phyloP scores from a whole-genome alignment of 2,113 vertebrate species.

The Turnix velox region DNA sequence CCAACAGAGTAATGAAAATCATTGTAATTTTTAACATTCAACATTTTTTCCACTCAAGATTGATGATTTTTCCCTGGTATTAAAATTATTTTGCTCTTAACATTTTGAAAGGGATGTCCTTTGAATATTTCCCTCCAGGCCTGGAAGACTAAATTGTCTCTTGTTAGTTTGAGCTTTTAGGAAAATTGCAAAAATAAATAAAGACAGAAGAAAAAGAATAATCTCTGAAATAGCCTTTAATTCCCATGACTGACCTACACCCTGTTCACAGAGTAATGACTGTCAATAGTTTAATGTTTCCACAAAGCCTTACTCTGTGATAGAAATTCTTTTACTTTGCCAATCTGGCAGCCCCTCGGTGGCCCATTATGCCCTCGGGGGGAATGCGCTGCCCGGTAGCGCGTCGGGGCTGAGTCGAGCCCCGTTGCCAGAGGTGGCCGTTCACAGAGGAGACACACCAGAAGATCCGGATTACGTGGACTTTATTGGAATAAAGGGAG shows the following conservation, averaged over 20 bases:
- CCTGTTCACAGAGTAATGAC: neutral
- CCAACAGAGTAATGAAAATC: neutral
- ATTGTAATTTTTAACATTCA: neutral
- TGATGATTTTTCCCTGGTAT: neutral
- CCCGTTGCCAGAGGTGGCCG: too few relatives aligned
- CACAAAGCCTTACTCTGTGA: neutral
- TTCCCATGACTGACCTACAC: neutral
- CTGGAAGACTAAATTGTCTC: neutral
- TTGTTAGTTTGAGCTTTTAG: neutral
- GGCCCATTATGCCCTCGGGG: too few relatives aligned
- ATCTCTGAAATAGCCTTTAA: constrained; percentile 2
- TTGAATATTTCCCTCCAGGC: neutral
- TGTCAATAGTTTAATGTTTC: neutral
- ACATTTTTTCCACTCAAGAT: neutral
- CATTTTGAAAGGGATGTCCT: neutral
- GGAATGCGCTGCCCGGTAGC: too few relatives aligned
- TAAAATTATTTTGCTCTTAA: neutral
- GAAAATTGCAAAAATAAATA: constrained; percentile 21
- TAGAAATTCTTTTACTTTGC: neutral
- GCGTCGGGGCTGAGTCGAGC: too few relatives aligned
- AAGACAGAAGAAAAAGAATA: neutral
- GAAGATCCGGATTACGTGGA: too few relatives aligned
- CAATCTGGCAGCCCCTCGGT: too few relatives aligned
- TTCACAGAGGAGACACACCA: too few relatives aligned
- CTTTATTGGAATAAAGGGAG: too few relatives aligned